Percentiles rank a stretch among this genome's conserved stretches.
These are phyloP conservation scores for Sebastes minor DNA, from an alignment of 2,797 vertebrate genomes.

Conservation along the genomic window DNA sequence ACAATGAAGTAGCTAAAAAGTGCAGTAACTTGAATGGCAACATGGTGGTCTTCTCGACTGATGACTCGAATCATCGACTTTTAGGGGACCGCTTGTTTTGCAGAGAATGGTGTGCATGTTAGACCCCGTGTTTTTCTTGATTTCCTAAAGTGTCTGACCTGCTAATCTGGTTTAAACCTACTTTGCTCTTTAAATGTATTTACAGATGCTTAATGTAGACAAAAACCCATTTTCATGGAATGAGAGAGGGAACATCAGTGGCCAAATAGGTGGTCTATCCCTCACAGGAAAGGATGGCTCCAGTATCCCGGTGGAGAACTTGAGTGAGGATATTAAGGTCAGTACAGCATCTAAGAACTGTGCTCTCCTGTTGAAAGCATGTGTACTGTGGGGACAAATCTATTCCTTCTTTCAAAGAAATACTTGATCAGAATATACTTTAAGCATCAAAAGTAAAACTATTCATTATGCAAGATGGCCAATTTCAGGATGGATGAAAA, in stretches of 20 bases:
- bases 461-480: not conserved
- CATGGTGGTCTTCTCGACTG: not conserved
- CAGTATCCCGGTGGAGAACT: constrained; percentile 81
- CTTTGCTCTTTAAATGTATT: not conserved
- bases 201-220: constrained; percentile 88
- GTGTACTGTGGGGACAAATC: not conserved
- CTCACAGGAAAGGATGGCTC: constrained; percentile 83
- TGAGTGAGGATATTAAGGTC: constrained; percentile 89
- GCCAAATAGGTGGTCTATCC: constrained; percentile 82
- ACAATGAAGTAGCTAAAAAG: not conserved
- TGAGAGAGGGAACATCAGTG: constrained; percentile 78
- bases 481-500: not conserved
- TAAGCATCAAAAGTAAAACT: not conserved
- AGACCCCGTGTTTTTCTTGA: not conserved
- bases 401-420: not conserved
- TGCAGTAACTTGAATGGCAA: not conserved
- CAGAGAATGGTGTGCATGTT: not conserved
- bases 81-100: not conserved
- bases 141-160: not conserved
- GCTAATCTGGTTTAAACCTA: not conserved
- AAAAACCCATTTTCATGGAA: constrained; percentile 86
- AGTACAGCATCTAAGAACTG: constrained; percentile 2
- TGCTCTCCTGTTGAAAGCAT: not conserved
- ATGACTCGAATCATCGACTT: not conserved
- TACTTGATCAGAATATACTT: not conserved